A percentile compares a stretch with the other conserved stretches of the same genome.
Evolutionary conservation across 2,888 invertebrate species (phyloP).

Genomic region (Apamea anceps): DNA sequence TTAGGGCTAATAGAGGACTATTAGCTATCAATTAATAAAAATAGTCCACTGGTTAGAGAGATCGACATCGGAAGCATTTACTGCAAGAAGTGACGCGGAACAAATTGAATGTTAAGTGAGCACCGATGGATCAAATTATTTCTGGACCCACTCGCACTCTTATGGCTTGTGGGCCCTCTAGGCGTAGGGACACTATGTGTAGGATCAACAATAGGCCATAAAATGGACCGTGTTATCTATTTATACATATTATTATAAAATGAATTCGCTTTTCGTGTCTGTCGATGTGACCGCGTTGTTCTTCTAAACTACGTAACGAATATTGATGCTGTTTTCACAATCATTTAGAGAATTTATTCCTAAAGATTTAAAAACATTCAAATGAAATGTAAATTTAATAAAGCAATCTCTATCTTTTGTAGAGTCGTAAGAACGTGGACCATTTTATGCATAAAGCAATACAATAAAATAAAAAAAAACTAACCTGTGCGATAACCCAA

Average conservation of each 20-base stretch:
- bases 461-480: slow-evolving; percentile 17
- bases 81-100: neutral
- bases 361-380: neutral
- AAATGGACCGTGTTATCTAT: neutral
- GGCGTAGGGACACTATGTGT: too few species aligned
- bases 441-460: neutral
- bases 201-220: neutral
- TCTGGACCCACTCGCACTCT: too few species aligned
- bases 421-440: too few species aligned
- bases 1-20: neutral
- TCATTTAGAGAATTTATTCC: neutral
- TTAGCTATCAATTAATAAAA: neutral
- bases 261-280: neutral
- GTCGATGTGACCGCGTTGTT: too few species aligned
- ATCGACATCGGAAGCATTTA: neutral
- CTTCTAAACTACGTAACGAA: neutral
- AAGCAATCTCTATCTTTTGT: neutral
- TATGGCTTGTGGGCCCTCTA: too few species aligned
- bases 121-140: neutral
- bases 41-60: neutral
- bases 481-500: slow-evolving; percentile 96
- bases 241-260: neutral
- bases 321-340: neutral
- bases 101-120: neutral
- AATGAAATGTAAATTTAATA: neutral